Conservation (phyloP, 2,888 invertebrate genomes). For the Mongoloraphidia duomilia region DNA sequence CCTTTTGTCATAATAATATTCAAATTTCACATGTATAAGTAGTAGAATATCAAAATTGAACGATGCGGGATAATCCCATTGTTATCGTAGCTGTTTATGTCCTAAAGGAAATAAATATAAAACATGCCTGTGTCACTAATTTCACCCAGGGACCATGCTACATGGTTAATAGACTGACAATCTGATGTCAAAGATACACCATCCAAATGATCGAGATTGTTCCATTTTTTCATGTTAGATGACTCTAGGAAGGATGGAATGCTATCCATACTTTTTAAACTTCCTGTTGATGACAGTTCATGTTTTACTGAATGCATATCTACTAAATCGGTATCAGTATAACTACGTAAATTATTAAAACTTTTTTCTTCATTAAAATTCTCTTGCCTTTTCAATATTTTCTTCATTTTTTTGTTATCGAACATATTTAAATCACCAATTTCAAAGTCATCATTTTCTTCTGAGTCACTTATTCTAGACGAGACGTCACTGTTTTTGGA, state of each 20-base stretch:
- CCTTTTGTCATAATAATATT: too few species aligned
- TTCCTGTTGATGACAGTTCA: constrained; percentile 15
- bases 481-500: constrained; percentile 9
- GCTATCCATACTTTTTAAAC: constrained; percentile 22
- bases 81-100: too few species aligned
- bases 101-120: constrained; percentile 9
- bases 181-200: constrained; percentile 20
- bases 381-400: background rate
- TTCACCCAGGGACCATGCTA: constrained; percentile 24
- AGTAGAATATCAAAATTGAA: too few species aligned
- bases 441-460: constrained; percentile 13
- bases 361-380: background rate
- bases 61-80: too few species aligned
- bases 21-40: too few species aligned
- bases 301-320: constrained; percentile 14
- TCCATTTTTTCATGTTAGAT: constrained; percentile 24
- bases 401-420: constrained; percentile 2
- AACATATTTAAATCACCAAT: constrained; percentile 17
- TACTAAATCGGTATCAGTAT: constrained; percentile 6
- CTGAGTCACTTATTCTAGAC: constrained; percentile 5
- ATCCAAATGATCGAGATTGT: constrained; percentile 23
- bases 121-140: constrained; percentile 29
- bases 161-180: constrained; percentile 10
- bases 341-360: background rate
- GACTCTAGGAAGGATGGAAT: constrained; percentile 19